Conservation (phyloP, 2,113 vertebrate genomes). For the Donacobius atricapilla region DNA sequence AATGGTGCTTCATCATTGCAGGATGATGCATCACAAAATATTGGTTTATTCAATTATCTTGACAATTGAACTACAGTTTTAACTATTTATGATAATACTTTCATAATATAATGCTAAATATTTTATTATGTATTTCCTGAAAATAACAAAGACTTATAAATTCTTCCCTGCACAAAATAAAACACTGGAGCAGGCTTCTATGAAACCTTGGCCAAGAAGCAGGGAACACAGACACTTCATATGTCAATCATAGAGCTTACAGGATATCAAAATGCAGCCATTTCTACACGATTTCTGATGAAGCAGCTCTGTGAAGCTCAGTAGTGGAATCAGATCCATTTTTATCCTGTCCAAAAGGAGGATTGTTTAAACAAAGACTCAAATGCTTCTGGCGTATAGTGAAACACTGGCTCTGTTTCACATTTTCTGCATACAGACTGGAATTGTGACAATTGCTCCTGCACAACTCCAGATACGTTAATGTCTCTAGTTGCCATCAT, state of each 20-base stretch:
- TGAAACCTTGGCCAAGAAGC: neutral
- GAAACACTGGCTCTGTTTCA: neutral
- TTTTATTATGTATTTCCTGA: constrained; percentile 15
- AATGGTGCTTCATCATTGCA: neutral
- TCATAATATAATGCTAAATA: neutral
- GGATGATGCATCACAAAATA: neutral
- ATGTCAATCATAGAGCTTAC: neutral
- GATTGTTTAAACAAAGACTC: neutral
- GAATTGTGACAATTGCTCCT: neutral
- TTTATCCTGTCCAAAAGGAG: neutral
- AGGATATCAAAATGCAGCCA: neutral
- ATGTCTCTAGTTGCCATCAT: neutral
- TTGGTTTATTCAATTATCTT: neutral
- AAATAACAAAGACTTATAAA: neutral
- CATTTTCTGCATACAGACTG: neutral
- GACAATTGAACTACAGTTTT: neutral
- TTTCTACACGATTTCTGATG: neutral
- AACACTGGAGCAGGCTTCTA: neutral
- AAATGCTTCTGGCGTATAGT: neutral
- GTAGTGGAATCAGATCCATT: neutral
- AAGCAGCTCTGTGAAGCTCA: neutral
- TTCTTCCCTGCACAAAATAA: neutral
- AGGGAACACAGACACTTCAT: neutral
- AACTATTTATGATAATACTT: neutral
- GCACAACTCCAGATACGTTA: neutral